These are phyloP conservation scores for Carassius gibelio DNA, from an alignment of 2,113 vertebrate species.

Conservation along the genomic window DNA sequence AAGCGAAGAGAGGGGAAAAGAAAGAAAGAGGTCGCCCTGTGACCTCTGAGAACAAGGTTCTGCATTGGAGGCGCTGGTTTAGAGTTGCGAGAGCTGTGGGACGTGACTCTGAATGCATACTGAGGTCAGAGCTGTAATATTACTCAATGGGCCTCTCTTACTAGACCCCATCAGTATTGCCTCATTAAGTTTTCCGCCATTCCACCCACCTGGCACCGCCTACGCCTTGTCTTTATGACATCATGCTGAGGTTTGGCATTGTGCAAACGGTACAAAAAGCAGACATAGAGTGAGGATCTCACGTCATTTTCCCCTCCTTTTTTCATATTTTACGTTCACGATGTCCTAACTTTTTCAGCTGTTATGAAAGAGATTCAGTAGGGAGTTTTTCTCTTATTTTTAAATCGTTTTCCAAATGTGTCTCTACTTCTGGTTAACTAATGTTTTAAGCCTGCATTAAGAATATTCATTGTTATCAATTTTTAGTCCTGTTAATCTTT, in stretches of 20 bases:
- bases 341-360: slow-evolving; percentile 21
- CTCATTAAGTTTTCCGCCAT: slow-evolving; percentile 55
- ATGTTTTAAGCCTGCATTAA: slow-evolving; percentile 37
- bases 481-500: neutral
- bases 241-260: slow-evolving; percentile 43
- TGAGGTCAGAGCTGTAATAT: slow-evolving; percentile 34
- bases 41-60: neutral
- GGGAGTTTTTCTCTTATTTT: neutral
- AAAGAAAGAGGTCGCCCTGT: slow-evolving; percentile 37
- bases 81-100: slow-evolving; percentile 13
- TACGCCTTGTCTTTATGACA: slow-evolving; percentile 45
- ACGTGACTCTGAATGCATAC: slow-evolving; percentile 35
- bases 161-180: slow-evolving; percentile 40
- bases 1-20: neutral
- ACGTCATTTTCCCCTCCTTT: neutral
- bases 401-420: slow-evolving; percentile 4
- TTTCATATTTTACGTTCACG: neutral
- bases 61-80: slow-evolving; percentile 35
- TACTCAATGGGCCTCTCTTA: slow-evolving; percentile 50
- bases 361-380: neutral
- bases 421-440: slow-evolving; percentile 28
- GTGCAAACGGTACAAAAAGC: slow-evolving; percentile 27
- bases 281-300: slow-evolving; percentile 19
- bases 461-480: neutral
- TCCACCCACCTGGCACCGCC: slow-evolving; percentile 54